Conservation (phyloP, 37 sponge, comb jelly and placozoan species). For the Geodia barretti region DNA sequence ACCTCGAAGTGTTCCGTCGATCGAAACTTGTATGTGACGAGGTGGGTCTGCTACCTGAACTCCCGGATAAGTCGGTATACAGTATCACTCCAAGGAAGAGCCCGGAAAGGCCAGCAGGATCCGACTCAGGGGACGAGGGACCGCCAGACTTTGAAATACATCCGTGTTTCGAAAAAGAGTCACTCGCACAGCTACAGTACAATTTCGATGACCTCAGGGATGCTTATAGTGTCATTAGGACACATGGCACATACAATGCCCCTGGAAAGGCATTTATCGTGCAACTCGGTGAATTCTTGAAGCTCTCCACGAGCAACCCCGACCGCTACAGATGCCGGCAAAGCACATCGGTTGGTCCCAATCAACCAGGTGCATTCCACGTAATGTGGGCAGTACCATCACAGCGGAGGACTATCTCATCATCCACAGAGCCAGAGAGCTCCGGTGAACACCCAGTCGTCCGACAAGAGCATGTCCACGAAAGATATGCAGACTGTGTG, state of each 20-base stretch:
- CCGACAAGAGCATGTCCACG: not conserved
- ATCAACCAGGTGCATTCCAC: not conserved
- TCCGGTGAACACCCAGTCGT: too few relatives aligned
- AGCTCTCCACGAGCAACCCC: not conserved
- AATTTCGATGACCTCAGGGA: not conserved
- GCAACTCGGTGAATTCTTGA: not conserved
- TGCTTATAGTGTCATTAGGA: not conserved
- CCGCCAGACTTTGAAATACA: not conserved
- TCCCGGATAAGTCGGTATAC: too few relatives aligned
- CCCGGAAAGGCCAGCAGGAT: not conserved
- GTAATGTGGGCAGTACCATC: not conserved
- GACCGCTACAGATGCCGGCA: not conserved
- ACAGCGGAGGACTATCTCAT: too few relatives aligned
- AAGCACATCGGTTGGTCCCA: not conserved
- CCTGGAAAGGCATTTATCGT: not conserved
- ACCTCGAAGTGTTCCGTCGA: too few relatives aligned
- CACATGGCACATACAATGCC: not conserved
- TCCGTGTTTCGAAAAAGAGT: not conserved
- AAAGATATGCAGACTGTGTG: constrained; percentile 4
- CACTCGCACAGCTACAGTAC: not conserved
- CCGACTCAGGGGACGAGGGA: not conserved
- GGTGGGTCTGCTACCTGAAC: too few relatives aligned
- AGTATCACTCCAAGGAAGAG: not conserved
- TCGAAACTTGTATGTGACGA: too few relatives aligned
- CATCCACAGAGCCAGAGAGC: too few relatives aligned